Evolutionary conservation across 2,888 invertebrate species (phyloP).

Genomic region (Acleris holmiana): DNA sequence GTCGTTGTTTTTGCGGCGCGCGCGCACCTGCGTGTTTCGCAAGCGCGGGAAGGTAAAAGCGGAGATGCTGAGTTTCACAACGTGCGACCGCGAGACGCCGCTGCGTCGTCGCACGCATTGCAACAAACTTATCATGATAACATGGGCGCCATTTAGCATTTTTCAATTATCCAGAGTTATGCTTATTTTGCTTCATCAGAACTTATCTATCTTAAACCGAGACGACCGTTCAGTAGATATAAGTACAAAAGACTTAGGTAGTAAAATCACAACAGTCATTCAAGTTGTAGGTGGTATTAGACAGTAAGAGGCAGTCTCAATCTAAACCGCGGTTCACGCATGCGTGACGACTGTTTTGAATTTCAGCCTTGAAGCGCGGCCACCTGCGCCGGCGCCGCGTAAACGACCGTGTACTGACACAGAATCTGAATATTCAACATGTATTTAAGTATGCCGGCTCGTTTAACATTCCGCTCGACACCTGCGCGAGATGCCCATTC

Average conservation of each 20-base stretch:
- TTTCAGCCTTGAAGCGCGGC: conserved; percentile 85
- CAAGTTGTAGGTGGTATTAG: conserved; percentile 7
- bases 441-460: conserved; percentile 70
- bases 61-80: conserved; percentile 82
- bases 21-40: conserved; percentile 86
- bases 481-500: conserved; percentile 73
- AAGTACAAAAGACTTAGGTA: not conserved
- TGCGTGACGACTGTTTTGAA: conserved; percentile 84
- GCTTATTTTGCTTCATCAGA: not conserved
- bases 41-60: conserved; percentile 82
- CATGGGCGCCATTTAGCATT: conserved; percentile 20
- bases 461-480: conserved; percentile 77
- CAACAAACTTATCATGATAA: conserved; percentile 48
- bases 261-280: not conserved
- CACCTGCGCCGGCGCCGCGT: conserved; percentile 87
- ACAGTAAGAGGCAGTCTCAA: conserved; percentile 52
- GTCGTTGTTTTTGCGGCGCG: conserved; percentile 80
- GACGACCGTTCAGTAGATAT: not conserved
- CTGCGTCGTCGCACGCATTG: conserved; percentile 63
- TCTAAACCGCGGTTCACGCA: conserved; percentile 75
- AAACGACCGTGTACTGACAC: conserved; percentile 83
- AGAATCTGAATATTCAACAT: conserved; percentile 83
- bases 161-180: not conserved
- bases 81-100: conserved; percentile 44
- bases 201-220: not conserved